These are phyloP conservation scores for Dryococelus australis DNA, from an alignment of 2,888 invertebrate genomes.

Conservation along the genomic window DNA sequence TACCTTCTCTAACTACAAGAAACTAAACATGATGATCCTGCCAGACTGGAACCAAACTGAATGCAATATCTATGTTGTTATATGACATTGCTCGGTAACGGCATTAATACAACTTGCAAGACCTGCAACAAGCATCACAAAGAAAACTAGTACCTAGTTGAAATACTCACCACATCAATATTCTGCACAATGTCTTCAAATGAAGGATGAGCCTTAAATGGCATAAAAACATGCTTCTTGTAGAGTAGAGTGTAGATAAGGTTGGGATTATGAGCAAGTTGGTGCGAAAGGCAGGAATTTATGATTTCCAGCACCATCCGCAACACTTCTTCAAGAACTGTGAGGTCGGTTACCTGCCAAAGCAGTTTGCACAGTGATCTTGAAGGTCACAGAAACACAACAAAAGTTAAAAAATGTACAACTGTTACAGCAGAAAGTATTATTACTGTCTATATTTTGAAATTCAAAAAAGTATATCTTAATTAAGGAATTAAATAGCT, in stretches of 20 bases:
- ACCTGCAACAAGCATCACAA: no score
- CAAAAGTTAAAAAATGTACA: neutral
- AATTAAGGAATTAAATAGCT: no score
- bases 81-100: no score
- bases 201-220: conserved; percentile 84
- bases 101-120: no score
- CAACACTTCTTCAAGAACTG: conserved; percentile 93
- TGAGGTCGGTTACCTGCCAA: conserved; percentile 82
- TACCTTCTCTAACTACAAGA: no score
- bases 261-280: conserved; percentile 87
- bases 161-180: conserved; percentile 82
- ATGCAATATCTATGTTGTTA: no score
- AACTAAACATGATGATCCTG: no score
- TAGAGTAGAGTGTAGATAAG: conserved; percentile 95
- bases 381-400: neutral
- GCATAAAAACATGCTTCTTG: conserved; percentile 87
- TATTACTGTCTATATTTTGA: no score
- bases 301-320: conserved; percentile 97
- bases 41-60: no score
- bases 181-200: conserved; percentile 95
- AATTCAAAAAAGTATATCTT: no score
- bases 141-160: neutral
- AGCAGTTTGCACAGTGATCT: conserved; percentile 16
- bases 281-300: conserved; percentile 91
- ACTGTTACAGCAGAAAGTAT: no score